These are phyloP conservation scores for Gasterosteus nipponicus DNA, from an alignment of 2,113 vertebrate genomes.

Conservation along the genomic window DNA sequence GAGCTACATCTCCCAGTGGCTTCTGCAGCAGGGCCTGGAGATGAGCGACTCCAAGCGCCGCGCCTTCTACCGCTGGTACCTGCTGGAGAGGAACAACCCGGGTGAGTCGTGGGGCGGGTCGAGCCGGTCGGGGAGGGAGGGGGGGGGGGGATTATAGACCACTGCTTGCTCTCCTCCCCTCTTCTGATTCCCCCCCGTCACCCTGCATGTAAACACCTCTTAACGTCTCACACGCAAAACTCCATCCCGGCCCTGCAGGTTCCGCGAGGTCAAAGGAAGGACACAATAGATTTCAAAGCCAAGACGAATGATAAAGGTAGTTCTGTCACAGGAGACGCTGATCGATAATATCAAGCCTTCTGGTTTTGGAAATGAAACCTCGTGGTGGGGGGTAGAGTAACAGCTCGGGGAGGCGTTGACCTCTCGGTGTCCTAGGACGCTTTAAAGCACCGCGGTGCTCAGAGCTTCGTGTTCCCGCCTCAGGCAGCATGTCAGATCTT, in stretches of 20 bases:
- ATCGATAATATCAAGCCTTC: conserved; percentile 64
- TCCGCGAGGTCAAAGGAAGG: conserved; percentile 59
- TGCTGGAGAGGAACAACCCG: conserved; percentile 85
- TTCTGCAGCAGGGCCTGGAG: conserved; percentile 86
- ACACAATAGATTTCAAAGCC: conserved; percentile 54
- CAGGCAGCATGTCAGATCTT: conserved; percentile 21
- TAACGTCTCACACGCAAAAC: conserved; percentile 30
- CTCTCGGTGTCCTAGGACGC: conserved; percentile 51
- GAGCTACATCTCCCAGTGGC: conserved; percentile 88
- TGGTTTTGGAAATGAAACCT: conserved; percentile 64
- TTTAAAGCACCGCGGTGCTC: conserved; percentile 6
- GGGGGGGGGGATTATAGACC: conserved; percentile 10
- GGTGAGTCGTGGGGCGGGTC: conserved; percentile 69
- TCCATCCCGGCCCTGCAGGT: conserved; percentile 51
- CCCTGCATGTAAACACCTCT: conserved; percentile 53
- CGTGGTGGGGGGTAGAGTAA: conserved; percentile 28
- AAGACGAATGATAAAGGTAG: conserved; percentile 60
- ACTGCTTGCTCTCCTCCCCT: conserved; percentile 48
- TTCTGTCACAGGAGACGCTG: conserved; percentile 64
- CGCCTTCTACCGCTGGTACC: conserved; percentile 87
- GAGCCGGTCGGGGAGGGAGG: not conserved
- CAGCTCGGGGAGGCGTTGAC: conserved; percentile 49
- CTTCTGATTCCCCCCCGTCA: not conserved
- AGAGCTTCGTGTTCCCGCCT: conserved; percentile 6
- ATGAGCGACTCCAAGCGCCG: conserved; percentile 87